phyloP scores from a whole-genome alignment of 2,888 invertebrate species.

The Drosophila histrio region DNA sequence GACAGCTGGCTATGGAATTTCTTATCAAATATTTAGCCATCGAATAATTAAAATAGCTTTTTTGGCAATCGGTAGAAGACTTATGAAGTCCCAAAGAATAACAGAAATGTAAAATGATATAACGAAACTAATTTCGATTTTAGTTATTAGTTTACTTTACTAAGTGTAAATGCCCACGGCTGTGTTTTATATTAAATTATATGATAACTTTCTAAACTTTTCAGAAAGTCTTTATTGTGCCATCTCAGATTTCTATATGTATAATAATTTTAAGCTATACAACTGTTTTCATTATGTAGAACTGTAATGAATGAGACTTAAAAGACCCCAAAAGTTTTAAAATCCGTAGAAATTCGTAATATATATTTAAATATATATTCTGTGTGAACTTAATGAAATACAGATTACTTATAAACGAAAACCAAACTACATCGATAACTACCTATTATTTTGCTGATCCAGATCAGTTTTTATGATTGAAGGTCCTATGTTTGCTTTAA shows the following conservation, averaged over 20 bases:
- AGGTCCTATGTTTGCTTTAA: too few species aligned
- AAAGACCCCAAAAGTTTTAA: too few species aligned
- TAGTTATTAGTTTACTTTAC: constrained; percentile 14
- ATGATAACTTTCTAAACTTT: not conserved
- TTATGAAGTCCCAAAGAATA: not conserved
- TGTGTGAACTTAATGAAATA: too few species aligned
- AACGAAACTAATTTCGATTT: constrained; percentile 5
- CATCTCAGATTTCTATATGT: not conserved
- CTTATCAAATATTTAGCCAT: constrained; percentile 9
- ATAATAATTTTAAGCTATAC: too few species aligned
- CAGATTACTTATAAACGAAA: too few species aligned
- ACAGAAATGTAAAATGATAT: not conserved
- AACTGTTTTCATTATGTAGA: not conserved
- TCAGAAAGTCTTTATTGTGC: not conserved
- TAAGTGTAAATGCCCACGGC: not conserved
- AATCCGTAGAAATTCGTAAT: too few species aligned
- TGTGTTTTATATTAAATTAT: not conserved
- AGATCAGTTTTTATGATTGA: too few species aligned
- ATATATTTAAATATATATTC: too few species aligned
- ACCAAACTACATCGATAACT: too few species aligned
- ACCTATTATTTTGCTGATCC: too few species aligned
- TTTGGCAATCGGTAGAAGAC: not conserved
- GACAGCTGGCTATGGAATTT: constrained; percentile 43
- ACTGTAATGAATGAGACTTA: too few species aligned
- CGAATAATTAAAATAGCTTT: constrained; percentile 38